These are phyloP conservation scores for Holacanthella duospinosa DNA, from an alignment of 2,888 invertebrate species.

Conservation along the genomic window DNA sequence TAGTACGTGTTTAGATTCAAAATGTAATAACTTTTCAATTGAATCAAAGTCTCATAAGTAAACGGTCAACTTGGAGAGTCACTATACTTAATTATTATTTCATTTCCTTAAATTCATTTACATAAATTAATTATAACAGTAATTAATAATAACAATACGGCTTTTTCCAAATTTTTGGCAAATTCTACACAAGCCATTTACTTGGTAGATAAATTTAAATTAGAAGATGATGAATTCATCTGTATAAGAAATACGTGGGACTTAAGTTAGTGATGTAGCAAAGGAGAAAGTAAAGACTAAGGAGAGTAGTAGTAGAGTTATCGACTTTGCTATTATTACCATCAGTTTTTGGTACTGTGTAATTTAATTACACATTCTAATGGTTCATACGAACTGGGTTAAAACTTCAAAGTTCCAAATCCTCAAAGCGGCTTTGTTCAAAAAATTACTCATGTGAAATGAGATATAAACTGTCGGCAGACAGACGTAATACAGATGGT, in stretches of 20 bases:
- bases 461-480: background rate
- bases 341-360: background rate
- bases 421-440: background rate
- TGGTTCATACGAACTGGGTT: background rate
- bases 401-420: background rate
- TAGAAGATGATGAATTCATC: no score
- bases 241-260: no score
- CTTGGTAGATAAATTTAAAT: no score
- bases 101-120: background rate
- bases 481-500: no score
- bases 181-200: no score
- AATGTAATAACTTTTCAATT: background rate
- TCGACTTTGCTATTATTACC: background rate
- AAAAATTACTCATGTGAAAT: slow-evolving; percentile 4
- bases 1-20: no score
- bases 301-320: background rate
- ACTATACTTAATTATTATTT: background rate
- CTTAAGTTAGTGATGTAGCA: no score
- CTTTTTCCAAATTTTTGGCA: slow-evolving; percentile 6
- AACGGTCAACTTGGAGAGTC: background rate
- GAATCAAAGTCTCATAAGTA: background rate
- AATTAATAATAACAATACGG: background rate
- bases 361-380: background rate
- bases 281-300: background rate
- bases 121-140: background rate